Evolutionary conservation across 2,113 vertebrate genomes (phyloP).

Genomic region (Lathamus discolor): DNA sequence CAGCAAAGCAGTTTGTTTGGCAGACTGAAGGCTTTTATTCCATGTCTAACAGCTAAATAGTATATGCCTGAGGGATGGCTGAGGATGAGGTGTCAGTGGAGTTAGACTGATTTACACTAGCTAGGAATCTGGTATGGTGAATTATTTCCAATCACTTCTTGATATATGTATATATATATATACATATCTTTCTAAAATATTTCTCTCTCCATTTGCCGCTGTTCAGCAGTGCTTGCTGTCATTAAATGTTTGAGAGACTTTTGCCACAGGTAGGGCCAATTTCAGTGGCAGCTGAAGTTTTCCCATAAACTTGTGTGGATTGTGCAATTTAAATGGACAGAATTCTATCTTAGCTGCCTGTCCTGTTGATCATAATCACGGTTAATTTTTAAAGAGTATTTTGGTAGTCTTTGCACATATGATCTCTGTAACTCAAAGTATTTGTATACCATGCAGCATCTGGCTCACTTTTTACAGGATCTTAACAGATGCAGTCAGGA

Average conservation of each 20-base stretch:
- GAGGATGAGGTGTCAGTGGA: background rate
- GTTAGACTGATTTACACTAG: background rate
- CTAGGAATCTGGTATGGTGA: background rate
- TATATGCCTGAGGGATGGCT: background rate
- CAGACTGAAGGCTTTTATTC: background rate
- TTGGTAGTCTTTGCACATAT: constrained; percentile 11
- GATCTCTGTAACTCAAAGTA: background rate
- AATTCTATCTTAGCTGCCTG: background rate
- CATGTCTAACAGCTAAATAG: background rate
- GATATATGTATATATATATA: background rate
- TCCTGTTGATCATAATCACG: constrained; percentile 15
- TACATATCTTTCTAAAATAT: background rate
- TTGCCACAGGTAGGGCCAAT: background rate
- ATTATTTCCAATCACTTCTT: background rate
- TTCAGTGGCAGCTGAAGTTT: constrained; percentile 33
- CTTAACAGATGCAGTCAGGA: constrained; percentile 42
- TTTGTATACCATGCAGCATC: constrained; percentile 53
- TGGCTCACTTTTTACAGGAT: constrained; percentile 34
- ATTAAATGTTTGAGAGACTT: constrained; percentile 17
- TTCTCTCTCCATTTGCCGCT: background rate
- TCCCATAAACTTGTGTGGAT: background rate
- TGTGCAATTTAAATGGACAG: background rate
- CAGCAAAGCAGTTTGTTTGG: background rate
- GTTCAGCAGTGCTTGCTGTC: background rate
- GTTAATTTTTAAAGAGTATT: constrained; percentile 11